Evolutionary conservation across 92 coral and sea anemone species (phyloP), one percentile per base, ranked within the genome.

Genomic region (Actinostola sp.): DNA sequence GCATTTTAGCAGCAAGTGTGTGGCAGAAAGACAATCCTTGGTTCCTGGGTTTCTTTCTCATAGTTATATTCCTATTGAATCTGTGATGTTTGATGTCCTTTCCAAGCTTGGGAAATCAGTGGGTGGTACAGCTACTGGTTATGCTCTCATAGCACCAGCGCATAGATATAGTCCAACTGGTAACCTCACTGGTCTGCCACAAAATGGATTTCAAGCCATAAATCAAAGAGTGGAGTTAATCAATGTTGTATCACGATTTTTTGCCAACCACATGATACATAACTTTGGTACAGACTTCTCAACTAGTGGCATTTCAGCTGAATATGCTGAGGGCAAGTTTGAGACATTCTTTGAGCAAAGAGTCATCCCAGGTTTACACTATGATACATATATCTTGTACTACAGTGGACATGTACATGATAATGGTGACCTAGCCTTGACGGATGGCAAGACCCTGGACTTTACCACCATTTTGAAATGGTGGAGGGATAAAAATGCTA

Each of bases 121-220:
- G 50, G 97, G 99, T 10, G 99, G 99, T 31, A 95, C 99, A 70
- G 99, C 99, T 13, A 95, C 87, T 66, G 99, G 99, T 11, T 95
- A 95, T 76, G 99, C 99, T 32, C 79, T 95, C 19, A 93, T 95
- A 27, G 82, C 93, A 28, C 99, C 99, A 20, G 91, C 97, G 0
- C 92, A 95, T 65, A 76, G 77, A 36, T 92, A 86, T 71, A 86
- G 93, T 27, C 80, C 93, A 36, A 66, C 87, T 24, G 99, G 95
- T 9, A 65, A 84, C 14, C 71, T 88, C 16, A 79, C 89, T 42
- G 65, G 89, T 45, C 82, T 95, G 20, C 87, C 95, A 45, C 92
- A 95, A 61, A 79, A 82, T 42, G 87, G 86, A 10, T 86, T 88
- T 76, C 97, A 95, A 66, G 64, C 88, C 0, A 79, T 86, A 32